These are phyloP conservation scores for Acronicta alni DNA, from an alignment of 2,888 invertebrate genomes.

Conservation along the genomic window DNA sequence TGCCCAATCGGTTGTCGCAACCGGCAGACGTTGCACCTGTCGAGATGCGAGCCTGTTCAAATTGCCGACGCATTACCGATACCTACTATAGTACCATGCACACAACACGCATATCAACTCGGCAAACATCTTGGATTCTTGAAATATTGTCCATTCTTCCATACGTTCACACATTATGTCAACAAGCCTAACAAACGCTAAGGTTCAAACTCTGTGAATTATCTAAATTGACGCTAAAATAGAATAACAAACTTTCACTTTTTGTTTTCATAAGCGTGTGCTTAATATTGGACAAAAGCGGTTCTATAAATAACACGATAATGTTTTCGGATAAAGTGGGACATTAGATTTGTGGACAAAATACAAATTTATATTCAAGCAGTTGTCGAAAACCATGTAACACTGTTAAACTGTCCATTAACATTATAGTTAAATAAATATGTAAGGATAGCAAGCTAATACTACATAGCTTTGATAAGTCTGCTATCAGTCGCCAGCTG, in stretches of 20 bases:
- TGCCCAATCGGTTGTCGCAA: conserved; percentile 87
- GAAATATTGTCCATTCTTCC: conserved; percentile 9
- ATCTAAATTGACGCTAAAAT: conserved; percentile 59
- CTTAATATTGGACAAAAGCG: conserved; percentile 67
- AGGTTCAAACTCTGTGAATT: conserved; percentile 44
- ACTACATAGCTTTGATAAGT: conserved; percentile 61
- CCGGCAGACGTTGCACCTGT: conserved; percentile 85
- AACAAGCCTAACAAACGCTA: conserved; percentile 26
- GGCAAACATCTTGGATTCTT: conserved; percentile 27
- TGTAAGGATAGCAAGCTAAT: conserved; percentile 20
- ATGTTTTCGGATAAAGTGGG: conserved; percentile 38
- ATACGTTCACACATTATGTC: conserved; percentile 23
- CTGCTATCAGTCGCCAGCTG: conserved; percentile 74
- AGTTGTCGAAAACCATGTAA: conserved; percentile 10
- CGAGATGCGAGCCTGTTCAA: conserved; percentile 82
- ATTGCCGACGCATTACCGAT: conserved; percentile 71
- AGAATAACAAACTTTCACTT: conserved; percentile 70
- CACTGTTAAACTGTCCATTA: conserved; percentile 10
- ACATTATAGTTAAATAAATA: conserved; percentile 30
- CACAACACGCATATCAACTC: conserved; percentile 56
- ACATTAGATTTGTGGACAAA: conserved; percentile 36
- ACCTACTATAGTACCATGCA: conserved; percentile 65
- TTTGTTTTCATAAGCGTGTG: conserved; percentile 59
- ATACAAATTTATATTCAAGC: conserved; percentile 19
- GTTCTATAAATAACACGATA: conserved; percentile 64